phyloP scores from a whole-genome alignment of 2,797 vertebrate genomes.

The Etheostoma perlongum region DNA sequence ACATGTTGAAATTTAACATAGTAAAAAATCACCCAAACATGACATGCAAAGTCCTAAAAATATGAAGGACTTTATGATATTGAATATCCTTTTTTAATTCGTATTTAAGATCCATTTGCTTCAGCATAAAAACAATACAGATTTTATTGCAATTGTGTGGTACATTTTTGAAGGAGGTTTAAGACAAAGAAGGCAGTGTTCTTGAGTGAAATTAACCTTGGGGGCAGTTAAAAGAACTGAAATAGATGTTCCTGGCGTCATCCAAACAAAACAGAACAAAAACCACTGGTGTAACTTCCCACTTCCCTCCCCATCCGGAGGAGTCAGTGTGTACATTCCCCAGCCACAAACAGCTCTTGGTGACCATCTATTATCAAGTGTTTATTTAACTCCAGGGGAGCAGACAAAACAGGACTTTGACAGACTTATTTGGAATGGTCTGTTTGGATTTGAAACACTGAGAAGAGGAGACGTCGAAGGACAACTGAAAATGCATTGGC shows the following conservation, averaged over 20 bases:
- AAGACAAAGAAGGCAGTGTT: slow-evolving; percentile 54
- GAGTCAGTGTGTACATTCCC: slow-evolving; percentile 64
- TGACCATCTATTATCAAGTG: slow-evolving; percentile 65
- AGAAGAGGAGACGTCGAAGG: slow-evolving; percentile 19
- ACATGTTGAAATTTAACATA: slow-evolving; percentile 11
- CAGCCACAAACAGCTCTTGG: slow-evolving; percentile 51
- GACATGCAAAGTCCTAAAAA: slow-evolving; percentile 14
- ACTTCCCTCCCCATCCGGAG: slow-evolving; percentile 30
- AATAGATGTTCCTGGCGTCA: slow-evolving; percentile 26
- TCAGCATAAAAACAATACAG: slow-evolving; percentile 14
- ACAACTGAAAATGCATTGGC: slow-evolving; percentile 1
- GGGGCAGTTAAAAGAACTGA: slow-evolving; percentile 40
- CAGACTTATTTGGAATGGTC: slow-evolving; percentile 42
- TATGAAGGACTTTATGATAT: slow-evolving; percentile 5
- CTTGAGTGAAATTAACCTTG: slow-evolving; percentile 35
- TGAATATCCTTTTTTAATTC: too few species aligned
- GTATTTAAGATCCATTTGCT: too few species aligned
- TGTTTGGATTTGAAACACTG: slow-evolving; percentile 59
- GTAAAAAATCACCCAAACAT: slow-evolving; percentile 13
- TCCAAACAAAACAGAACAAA: slow-evolving; percentile 65
- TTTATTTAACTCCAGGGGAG: slow-evolving; percentile 72
- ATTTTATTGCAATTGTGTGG: slow-evolving; percentile 11
- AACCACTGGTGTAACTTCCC: slow-evolving; percentile 20
- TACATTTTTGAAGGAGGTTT: slow-evolving; percentile 20
- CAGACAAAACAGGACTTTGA: slow-evolving; percentile 75